Conservation (phyloP, 2,113 vertebrate species). For the Enhydra lutris region DNA sequence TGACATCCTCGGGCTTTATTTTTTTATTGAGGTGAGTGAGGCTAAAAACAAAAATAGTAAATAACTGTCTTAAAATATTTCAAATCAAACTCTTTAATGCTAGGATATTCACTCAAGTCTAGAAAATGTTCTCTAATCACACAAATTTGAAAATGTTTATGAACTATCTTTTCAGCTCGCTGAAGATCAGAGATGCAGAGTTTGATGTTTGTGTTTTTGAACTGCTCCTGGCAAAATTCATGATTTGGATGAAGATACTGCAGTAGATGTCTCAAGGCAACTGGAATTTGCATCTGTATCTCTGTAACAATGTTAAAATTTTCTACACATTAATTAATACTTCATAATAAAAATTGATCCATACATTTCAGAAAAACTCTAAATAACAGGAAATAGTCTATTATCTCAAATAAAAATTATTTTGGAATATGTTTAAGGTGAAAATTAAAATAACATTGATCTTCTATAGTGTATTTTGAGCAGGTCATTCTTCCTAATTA, state of each 20-base stretch:
- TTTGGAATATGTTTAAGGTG: background rate
- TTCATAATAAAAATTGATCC: background rate
- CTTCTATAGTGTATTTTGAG: background rate
- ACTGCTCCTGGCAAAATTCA: background rate
- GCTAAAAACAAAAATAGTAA: background rate
- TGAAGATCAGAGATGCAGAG: no score
- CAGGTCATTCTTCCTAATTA: background rate
- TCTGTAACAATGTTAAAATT: background rate
- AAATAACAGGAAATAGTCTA: background rate
- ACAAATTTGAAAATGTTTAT: background rate
- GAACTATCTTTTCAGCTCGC: background rate
- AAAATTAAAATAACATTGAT: background rate
- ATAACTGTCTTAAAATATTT: background rate
- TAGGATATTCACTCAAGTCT: background rate
- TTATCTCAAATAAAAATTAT: background rate
- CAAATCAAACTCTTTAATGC: background rate
- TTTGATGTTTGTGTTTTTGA: slow-evolving; percentile 1
- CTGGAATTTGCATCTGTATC: background rate
- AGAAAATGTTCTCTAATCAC: background rate
- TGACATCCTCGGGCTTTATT: background rate
- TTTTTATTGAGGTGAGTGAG: background rate
- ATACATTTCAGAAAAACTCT: background rate
- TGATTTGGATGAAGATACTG: background rate
- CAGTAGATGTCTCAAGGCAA: background rate
- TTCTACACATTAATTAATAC: background rate